Base-by-base conservation (phyloP, 2,888 invertebrate species). In the Nysson spinosus region DNA sequence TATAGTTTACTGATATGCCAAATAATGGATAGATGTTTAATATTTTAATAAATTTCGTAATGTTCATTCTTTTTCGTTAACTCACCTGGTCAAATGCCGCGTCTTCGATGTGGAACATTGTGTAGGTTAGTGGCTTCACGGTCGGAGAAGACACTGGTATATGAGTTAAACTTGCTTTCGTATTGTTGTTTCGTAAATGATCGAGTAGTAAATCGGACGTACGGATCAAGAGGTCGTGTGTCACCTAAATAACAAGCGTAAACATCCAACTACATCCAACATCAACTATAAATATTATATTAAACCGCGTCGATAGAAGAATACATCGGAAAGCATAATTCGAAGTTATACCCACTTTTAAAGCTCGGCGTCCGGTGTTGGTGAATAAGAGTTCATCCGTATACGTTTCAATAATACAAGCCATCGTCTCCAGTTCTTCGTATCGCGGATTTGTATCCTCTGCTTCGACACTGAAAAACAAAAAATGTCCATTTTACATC, bases 31-130 rank as follows among this genome's bases (percentile, higher is more conserved):
- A n/a, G n/a, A n/a, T n/a, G n/a, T n/a, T n/a, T n/a, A n/a, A n/a
- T n/a, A n/a, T n/a, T n/a, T n/a, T 30, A n/a, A 4, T 30, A 30
- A 4, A 4, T n/a, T 1, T 4, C 11, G 1, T 32, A 12, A 40
- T 20, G 43, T 9, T 11, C 11, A 30, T 32, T 16, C 4, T 19
- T 7, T 17, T 37, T 5, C 11, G n/a, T 37, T 9, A 43, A 35
- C 56, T 44, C 78, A 94, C 94, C 90, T 94, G 93, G 87, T 95
- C 95, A 82, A 95, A 95, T 0, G 92, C 91, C 12, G 89, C 88
- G 63, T 91, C 89, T 7, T 94, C 94, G 57, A 95, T 94, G 79
- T 93, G 93, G 80, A 95, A 95, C 94, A 95, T 95, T 4, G 91
- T 91, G 80, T 93, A 92, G 0, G 94, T 86, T 7, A 95, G 87